A percentile compares a stretch with the other conserved stretches of the same genome.
Conservation (phyloP, 2,113 vertebrate genomes). For the Strix uralensis region DNA sequence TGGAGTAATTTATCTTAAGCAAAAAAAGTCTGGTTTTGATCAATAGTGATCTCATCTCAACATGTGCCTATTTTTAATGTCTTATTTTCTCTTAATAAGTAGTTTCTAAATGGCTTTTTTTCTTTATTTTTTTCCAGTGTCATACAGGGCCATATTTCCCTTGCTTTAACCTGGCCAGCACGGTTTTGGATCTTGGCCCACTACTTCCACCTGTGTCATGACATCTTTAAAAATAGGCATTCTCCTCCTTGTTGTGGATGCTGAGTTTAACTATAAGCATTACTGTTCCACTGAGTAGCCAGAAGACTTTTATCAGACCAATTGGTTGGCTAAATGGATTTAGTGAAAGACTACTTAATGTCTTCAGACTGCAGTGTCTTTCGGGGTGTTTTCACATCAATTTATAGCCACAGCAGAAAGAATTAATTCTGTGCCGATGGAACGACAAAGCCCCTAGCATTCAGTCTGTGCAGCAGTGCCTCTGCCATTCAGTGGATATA, state of each 20-base stretch:
- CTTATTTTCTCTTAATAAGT: background rate
- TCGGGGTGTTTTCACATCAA: background rate
- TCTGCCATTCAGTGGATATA: background rate
- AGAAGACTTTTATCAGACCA: background rate
- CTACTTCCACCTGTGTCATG: background rate
- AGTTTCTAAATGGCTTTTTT: constrained; percentile 4
- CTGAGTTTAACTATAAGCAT: background rate
- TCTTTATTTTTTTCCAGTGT: background rate
- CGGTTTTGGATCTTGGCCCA: background rate
- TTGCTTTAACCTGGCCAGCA: background rate
- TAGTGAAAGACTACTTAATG: background rate
- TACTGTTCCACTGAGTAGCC: background rate
- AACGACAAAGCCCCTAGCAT: background rate
- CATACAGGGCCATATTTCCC: background rate
- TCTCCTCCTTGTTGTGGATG: background rate
- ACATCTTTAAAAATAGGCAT: background rate
- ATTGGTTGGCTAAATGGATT: background rate
- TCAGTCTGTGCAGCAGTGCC: background rate
- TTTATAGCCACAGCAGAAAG: constrained; percentile 10
- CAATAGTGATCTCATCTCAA: background rate
- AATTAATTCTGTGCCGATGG: background rate
- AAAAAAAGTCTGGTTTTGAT: background rate
- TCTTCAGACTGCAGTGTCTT: background rate
- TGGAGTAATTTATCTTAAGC: background rate
- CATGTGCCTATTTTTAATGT: background rate